Base-by-base conservation (phyloP, 1,140 invertebrate species). In the Polypedilum vanderplanki region DNA sequence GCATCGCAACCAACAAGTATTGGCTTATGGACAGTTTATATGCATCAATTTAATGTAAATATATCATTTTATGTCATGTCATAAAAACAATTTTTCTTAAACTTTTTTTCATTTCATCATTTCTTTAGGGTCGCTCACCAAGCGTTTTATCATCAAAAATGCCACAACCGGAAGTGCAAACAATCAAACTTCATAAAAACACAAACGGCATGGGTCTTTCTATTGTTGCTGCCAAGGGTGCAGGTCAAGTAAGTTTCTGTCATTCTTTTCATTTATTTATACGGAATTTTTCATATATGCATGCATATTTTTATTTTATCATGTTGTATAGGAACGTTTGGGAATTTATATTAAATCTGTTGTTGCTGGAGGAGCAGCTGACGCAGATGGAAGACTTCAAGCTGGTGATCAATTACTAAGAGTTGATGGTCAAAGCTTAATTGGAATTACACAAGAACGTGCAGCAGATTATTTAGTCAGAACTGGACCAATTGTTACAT, bases 331-430 rank as follows among this genome's bases (percentile, higher is more conserved):
- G 92, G 93, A 96, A 79, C 90, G 93, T 78, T 85, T 97, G 67
- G 97, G 97, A 41, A 98, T 98, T 81, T 99, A 98, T 82, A 97
- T 99, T 75, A 98, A 98, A 85, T 97, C 95, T 75, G 96, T 99
- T 20, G 96, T 99, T 33, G 89, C 94, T 76, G 95, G 95, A 73
- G 97, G 97, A 73, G 96, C 96, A 73, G 97, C 97, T 22, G 96
- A 97, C 85, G 88, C 92, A 77, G 96, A 98, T 86, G 95, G 96
- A 7, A 86, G 96, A 75, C 85, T 99, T 74, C 91, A 96, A 78
- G 95, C 96, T 75, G 98, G 98, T 17, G 98, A 99, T 87, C 98
- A 99, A 83, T 84, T 99, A 74, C 82, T 99, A 5, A 94, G 95
- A 79, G 98, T 99, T 0, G 97, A 99, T 84, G 97, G 96, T 10